A percentile compares a stretch with the other conserved stretches of the same genome.
phyloP scores from a whole-genome alignment of 1,140 invertebrate species.

The Caenorhabditis inopinata region DNA sequence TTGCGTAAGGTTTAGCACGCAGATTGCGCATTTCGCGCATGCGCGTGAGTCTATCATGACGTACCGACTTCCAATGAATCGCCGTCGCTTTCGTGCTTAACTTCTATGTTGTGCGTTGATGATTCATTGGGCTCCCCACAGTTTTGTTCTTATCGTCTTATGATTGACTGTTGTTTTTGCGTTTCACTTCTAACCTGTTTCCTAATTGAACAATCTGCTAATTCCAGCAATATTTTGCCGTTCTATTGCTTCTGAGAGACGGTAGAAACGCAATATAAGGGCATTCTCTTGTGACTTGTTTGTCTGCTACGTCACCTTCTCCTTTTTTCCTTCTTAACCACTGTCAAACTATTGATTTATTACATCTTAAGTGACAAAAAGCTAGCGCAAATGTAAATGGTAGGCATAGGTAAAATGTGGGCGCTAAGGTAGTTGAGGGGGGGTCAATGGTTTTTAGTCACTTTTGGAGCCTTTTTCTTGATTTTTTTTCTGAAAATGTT shows the following conservation, averaged over 20 bases:
- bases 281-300: not conserved
- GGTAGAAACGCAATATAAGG: constrained; percentile 10
- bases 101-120: no score
- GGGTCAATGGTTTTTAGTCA: no score
- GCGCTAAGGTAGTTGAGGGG: no score
- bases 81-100: no score
- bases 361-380: no score
- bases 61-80: not conserved
- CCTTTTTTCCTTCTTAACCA: not conserved
- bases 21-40: constrained; percentile 20
- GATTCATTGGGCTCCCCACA: not conserved
- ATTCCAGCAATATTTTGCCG: constrained; percentile 6
- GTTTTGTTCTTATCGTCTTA: not conserved
- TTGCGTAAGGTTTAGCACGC: constrained; percentile 28
- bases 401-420: no score
- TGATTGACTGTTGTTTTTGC: not conserved
- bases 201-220: constrained; percentile 31
- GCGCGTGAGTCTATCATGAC: constrained; percentile 21
- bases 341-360: not conserved
- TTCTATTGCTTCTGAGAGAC: constrained; percentile 15
- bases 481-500: no score
- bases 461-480: no score
- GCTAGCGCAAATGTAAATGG: no score
- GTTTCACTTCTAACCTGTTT: not conserved
- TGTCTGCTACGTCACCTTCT: not conserved